These are phyloP conservation scores for Gnatocerus cornutus DNA, from an alignment of 2,888 invertebrate species.

Conservation along the genomic window DNA sequence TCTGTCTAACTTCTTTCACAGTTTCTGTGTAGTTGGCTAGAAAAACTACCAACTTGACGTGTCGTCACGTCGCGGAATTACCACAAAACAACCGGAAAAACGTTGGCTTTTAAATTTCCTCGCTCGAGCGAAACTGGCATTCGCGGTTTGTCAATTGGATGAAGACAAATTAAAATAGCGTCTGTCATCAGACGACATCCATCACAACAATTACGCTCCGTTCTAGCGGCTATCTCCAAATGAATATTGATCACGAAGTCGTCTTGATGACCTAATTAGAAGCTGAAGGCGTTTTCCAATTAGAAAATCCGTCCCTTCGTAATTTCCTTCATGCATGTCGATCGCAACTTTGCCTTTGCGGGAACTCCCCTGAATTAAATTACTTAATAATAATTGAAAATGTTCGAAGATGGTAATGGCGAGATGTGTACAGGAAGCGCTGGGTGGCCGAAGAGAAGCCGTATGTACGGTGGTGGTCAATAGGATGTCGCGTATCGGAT, in stretches of 20 bases:
- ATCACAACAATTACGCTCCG: conserved; percentile 38
- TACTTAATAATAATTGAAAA: conserved; percentile 36
- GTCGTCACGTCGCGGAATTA: conserved; percentile 5
- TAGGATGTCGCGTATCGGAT: conserved; percentile 43
- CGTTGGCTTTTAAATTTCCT: conserved; percentile 21
- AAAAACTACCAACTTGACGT: conserved; percentile 3
- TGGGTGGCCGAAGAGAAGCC: conserved; percentile 35
- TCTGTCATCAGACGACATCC: conserved; percentile 33
- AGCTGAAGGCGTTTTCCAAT: conserved; percentile 28
- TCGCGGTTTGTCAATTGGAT: conserved; percentile 27
- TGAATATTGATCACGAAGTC: conserved; percentile 40
- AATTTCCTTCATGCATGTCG: conserved; percentile 28
- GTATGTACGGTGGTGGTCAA: conserved; percentile 35
- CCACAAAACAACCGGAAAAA: conserved; percentile 22
- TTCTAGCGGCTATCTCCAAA: conserved; percentile 31
- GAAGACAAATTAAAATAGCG: conserved; percentile 40
- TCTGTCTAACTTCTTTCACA: neutral
- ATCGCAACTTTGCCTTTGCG: conserved; percentile 16
- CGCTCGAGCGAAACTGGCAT: conserved; percentile 16
- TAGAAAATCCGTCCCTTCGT: conserved; percentile 19
- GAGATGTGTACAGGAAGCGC: conserved; percentile 29
- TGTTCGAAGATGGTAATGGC: conserved; percentile 5
- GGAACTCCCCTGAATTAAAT: conserved; percentile 26
- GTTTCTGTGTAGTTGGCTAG: neutral
- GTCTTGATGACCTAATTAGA: conserved; percentile 35